A percentile compares a stretch with the other conserved stretches of the same genome.
phyloP scores from a whole-genome alignment of 2,797 vertebrate genomes.

The Microcaecilia unicolor region DNA sequence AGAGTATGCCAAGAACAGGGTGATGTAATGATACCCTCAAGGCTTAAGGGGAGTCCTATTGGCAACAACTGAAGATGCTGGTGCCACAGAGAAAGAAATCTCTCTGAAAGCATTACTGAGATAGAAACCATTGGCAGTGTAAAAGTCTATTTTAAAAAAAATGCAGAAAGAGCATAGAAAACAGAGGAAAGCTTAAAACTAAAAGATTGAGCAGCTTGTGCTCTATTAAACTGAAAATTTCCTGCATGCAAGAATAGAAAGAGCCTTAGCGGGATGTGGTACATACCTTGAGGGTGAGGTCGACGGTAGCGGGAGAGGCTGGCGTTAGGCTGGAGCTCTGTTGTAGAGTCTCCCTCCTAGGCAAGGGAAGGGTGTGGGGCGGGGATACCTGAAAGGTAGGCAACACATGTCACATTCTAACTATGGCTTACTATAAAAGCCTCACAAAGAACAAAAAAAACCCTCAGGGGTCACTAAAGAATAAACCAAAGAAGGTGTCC shows the following conservation, averaged over 20 bases:
- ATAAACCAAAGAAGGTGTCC: too few relatives aligned
- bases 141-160: too few relatives aligned
- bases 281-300: constrained; percentile 94
- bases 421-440: constrained; percentile 41
- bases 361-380: constrained; percentile 85
- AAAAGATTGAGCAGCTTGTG: constrained; percentile 35
- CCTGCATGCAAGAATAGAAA: constrained; percentile 42
- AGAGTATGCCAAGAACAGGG: too few relatives aligned
- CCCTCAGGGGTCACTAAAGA: too few relatives aligned
- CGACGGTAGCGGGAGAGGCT: constrained; percentile 94
- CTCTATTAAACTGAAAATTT: constrained; percentile 29
- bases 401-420: constrained; percentile 59
- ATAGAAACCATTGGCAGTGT: too few relatives aligned
- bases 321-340: constrained; percentile 91
- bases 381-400: constrained; percentile 83
- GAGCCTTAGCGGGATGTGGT: constrained; percentile 35
- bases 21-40: too few relatives aligned
- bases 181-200: constrained; percentile 43
- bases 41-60: too few relatives aligned
- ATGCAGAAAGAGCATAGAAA: constrained; percentile 45
- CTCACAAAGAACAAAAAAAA: constrained; percentile 24
- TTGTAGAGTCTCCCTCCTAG: constrained; percentile 87
- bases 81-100: too few relatives aligned
- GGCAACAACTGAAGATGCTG: too few relatives aligned
- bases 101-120: constrained; percentile 28